A percentile compares a stretch with the other conserved stretches of the same genome.
Conservation (phyloP, 2,797 vertebrate species). For the Hoplostethus mediterraneus region DNA sequence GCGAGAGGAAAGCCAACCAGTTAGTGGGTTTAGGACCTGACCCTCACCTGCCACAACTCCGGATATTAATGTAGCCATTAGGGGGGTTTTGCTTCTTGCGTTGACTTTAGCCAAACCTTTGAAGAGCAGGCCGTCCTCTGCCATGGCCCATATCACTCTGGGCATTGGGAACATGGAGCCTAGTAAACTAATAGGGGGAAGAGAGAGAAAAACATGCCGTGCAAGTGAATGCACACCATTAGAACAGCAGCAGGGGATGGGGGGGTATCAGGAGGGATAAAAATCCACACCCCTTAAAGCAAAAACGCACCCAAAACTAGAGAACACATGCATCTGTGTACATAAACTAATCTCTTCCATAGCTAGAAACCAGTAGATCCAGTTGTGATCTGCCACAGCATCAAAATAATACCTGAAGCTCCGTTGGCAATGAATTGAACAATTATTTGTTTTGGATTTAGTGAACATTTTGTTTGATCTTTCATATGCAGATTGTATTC, state of each 20-base stretch:
- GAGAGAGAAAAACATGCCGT: slow-evolving; percentile 52
- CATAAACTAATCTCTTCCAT: neutral
- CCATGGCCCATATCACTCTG: slow-evolving; percentile 97
- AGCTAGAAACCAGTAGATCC: neutral
- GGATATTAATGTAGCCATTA: slow-evolving; percentile 91
- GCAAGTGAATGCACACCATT: slow-evolving; percentile 53
- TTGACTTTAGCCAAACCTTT: slow-evolving; percentile 90
- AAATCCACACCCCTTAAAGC: neutral
- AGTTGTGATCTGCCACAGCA: neutral
- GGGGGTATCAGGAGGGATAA: neutral
- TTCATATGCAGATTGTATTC: neutral
- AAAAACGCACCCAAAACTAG: neutral
- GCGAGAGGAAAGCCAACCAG: slow-evolving; percentile 8
- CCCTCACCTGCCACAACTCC: slow-evolving; percentile 92
- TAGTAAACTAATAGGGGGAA: slow-evolving; percentile 85
- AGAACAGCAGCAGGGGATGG: slow-evolving; percentile 3
- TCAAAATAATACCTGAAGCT: neutral
- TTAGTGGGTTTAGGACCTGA: slow-evolving; percentile 61
- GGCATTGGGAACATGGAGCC: slow-evolving; percentile 99
- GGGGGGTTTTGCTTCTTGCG: slow-evolving; percentile 91
- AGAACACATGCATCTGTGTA: neutral
- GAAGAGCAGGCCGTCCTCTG: slow-evolving; percentile 96
- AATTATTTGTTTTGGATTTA: neutral
- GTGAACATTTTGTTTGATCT: neutral
- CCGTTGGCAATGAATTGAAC: no score